Evolutionary conservation across 2,888 invertebrate species (phyloP), one percentile per base, ranked within the genome.

Genomic region (Lasioglossum pauxillum): DNA sequence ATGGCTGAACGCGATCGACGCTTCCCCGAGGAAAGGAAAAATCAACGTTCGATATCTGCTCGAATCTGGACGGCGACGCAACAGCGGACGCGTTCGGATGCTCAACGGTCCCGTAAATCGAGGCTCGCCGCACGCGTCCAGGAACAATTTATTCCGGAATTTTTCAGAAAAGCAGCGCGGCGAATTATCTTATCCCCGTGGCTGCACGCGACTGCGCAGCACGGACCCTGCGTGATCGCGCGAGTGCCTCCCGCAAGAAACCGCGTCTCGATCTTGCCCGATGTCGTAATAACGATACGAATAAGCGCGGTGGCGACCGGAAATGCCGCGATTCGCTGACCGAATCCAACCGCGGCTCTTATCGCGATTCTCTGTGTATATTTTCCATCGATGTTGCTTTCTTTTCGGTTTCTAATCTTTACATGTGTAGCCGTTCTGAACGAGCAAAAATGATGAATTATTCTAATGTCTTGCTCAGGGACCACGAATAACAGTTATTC

Each of bases 271-370:
- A 67, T 67, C 35, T 67, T 23, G 67, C 35, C 35, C 87, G 83
- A 88, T 88, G 85, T 88, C 87, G 87, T 88, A 89, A 90, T 78
- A 87, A 87, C 82, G 86, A 90, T 86, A 84, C 72, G 79, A 78
- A 82, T 75, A 88, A 78, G 82, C 78, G 69, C 69, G 57, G 4
- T 12, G n/a, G 10, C 67, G 81, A 31, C 79, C 88, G 87, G 87
- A 88, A 90, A 82, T 82, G 67, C 83, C 73, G 57, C 81, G 77
- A 84, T 77, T 84, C 86, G 86, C 75, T 73, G 75, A 79, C 79
- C 80, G 82, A 84, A 84, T 77, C 75, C 69, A 46, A 31, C 64
- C 67, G 64, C n/a, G 16, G 64, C 31, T 27, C 31, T 64, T 64
- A 64, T 64, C 41, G 31, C 60, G 16, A 35, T 44, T 77, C 60